phyloP scores from a whole-genome alignment of 2,888 invertebrate species.

The Luperina testacea region DNA sequence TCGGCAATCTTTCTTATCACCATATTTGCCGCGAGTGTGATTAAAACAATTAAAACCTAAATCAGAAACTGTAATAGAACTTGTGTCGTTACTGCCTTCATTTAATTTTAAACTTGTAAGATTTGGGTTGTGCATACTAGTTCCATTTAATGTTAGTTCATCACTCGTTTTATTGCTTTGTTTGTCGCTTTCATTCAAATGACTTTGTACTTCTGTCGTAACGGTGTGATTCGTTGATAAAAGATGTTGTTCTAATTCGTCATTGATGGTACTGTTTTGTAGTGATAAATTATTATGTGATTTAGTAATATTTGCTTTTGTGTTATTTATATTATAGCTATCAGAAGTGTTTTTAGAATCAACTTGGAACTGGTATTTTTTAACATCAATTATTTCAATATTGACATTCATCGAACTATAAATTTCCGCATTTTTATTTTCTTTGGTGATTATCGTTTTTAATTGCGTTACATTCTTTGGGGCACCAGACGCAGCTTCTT shows the following conservation, averaged over 20 bases:
- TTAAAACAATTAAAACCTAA: conserved; percentile 70
- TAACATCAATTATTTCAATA: conserved; percentile 2
- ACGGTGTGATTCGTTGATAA: conserved; percentile 46
- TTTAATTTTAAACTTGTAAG: conserved; percentile 18
- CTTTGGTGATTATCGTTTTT: neutral
- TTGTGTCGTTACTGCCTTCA: conserved; percentile 18
- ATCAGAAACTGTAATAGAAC: conserved; percentile 2
- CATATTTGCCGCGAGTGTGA: conserved; percentile 83
- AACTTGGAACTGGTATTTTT: neutral
- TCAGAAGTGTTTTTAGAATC: conserved; percentile 7
- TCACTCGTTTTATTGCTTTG: conserved; percentile 37
- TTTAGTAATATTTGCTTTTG: conserved; percentile 11
- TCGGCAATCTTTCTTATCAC: conserved; percentile 85
- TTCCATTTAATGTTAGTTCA: conserved; percentile 14
- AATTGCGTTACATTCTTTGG: neutral
- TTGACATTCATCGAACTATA: conserved; percentile 3
- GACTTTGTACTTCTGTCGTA: conserved; percentile 33
- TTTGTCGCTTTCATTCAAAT: conserved; percentile 40
- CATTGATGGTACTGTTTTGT: conserved; percentile 31
- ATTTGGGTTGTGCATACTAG: conserved; percentile 11
- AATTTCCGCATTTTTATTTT: conserved; percentile 15
- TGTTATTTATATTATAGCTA: conserved; percentile 7
- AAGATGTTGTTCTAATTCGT: conserved; percentile 40
- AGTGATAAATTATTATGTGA: conserved; percentile 15
- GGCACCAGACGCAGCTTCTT: neutral